phyloP scores from a whole-genome alignment of 1,140 invertebrate genomes.

The Megalopta genalis region DNA sequence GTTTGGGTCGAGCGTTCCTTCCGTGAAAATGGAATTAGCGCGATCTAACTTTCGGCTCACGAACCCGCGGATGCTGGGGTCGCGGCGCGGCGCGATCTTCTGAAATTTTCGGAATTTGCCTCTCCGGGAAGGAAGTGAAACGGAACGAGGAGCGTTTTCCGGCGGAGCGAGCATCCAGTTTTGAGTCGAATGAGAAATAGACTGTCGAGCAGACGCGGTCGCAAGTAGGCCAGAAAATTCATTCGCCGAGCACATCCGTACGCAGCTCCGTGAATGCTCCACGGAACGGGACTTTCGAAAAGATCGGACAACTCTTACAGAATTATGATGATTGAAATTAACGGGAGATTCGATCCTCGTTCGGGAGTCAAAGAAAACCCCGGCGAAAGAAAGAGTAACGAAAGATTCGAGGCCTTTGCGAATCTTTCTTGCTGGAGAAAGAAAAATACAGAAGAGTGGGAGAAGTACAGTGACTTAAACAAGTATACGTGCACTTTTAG shows the following conservation, averaged over 20 bases:
- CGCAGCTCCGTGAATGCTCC: background rate
- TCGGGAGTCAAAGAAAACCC: no score
- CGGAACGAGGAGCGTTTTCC: slow-evolving; percentile 27
- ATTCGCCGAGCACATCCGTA: background rate
- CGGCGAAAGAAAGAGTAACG: no score
- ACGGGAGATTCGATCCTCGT: no score
- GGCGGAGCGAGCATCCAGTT: slow-evolving; percentile 6
- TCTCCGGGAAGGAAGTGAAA: slow-evolving; percentile 12
- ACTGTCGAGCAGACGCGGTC: background rate
- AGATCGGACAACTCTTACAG: no score
- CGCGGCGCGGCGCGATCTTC: background rate
- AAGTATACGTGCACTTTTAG: no score
- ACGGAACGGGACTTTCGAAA: no score
- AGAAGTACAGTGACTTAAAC: no score
- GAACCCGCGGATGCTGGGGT: background rate
- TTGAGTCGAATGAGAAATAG: slow-evolving; percentile 19
- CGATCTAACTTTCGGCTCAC: slow-evolving; percentile 10
- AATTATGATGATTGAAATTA: no score
- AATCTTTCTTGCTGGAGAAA: no score
- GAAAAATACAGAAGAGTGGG: background rate
- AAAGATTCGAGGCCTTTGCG: background rate
- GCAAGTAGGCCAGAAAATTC: slow-evolving; percentile 15
- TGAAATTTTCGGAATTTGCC: slow-evolving; percentile 7
- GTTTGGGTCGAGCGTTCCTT: background rate
- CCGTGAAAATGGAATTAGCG: slow-evolving; percentile 15